Conservation (phyloP, 2,888 invertebrate genomes). For the Thyatira batis region DNA sequence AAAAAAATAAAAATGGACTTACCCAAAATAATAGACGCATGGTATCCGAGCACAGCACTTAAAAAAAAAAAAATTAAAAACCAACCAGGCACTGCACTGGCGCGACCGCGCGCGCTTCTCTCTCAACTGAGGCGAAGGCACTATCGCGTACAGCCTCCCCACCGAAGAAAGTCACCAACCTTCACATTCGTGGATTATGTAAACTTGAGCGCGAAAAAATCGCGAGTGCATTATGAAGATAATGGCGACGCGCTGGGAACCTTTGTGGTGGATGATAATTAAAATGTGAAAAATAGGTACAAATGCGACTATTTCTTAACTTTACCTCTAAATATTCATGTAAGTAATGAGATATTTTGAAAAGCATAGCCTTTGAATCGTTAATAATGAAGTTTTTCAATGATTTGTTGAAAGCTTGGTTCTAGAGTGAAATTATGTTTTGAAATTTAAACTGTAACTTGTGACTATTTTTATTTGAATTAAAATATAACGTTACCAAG, state of each 20-base stretch:
- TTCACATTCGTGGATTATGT: conserved; percentile 77
- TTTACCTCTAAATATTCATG: no score
- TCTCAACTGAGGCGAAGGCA: conserved; percentile 59
- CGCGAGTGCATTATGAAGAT: conserved; percentile 66
- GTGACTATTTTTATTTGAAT: no score
- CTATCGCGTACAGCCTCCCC: conserved; percentile 59
- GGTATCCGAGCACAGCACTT: conserved; percentile 74
- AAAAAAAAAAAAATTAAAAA: conserved; percentile 51
- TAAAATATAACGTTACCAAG: no score
- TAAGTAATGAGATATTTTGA: no score
- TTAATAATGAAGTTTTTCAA: no score
- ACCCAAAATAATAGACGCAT: conserved; percentile 79
- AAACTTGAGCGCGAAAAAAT: conserved; percentile 57
- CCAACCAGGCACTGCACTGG: conserved; percentile 65
- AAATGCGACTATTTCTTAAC: background rate
- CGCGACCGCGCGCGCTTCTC: conserved; percentile 70
- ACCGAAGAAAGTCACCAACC: conserved; percentile 70
- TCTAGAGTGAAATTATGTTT: no score
- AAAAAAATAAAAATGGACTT: conserved; percentile 51
- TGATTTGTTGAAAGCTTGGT: no score
- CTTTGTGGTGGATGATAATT: background rate
- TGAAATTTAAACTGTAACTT: no score
- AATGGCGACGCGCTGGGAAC: conserved; percentile 26
- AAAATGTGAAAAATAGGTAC: background rate
- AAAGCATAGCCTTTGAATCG: no score